Evolutionary conservation across 2,888 invertebrate species (phyloP).

Genomic region (Dioctria rufipes): DNA sequence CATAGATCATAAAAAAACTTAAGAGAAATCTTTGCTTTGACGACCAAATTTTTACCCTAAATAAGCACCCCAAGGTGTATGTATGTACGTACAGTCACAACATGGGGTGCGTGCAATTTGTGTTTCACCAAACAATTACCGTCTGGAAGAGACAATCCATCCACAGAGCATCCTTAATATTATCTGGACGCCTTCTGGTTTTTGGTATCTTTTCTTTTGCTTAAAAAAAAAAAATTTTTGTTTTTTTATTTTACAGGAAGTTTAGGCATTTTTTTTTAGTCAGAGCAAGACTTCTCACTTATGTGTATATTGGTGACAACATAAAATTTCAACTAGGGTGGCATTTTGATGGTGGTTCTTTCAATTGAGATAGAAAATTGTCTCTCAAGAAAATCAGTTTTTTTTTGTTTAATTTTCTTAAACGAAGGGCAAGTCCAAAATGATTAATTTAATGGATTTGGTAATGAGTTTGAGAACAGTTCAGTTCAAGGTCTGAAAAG

Average conservation of each 20-base stretch:
- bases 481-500: not conserved
- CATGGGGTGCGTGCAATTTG: constrained; percentile 62
- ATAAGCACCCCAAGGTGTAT: constrained; percentile 54
- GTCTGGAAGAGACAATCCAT: constrained; percentile 57
- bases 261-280: constrained; percentile 19
- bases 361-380: constrained; percentile 26
- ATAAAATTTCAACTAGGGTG: constrained; percentile 42
- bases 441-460: constrained; percentile 31
- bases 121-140: constrained; percentile 62
- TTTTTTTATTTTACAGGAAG: constrained; percentile 51
- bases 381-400: constrained; percentile 14
- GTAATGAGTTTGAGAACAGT: not conserved
- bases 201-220: constrained; percentile 41
- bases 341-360: constrained; percentile 19
- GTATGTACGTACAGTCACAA: constrained; percentile 50
- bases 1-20: constrained; percentile 12
- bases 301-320: not conserved
- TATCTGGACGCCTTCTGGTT: constrained; percentile 56
- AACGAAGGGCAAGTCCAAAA: constrained; percentile 28
- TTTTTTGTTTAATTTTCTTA: not conserved
- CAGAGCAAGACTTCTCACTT: constrained; percentile 16
- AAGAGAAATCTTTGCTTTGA: constrained; percentile 33
- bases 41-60: constrained; percentile 44
- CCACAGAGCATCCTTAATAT: constrained; percentile 54
- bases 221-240: constrained; percentile 24